Percentiles rank a stretch among this genome's conserved stretches.
phyloP scores from a whole-genome alignment of 2,113 vertebrate genomes.

The Oncorhynchus nerka region DNA sequence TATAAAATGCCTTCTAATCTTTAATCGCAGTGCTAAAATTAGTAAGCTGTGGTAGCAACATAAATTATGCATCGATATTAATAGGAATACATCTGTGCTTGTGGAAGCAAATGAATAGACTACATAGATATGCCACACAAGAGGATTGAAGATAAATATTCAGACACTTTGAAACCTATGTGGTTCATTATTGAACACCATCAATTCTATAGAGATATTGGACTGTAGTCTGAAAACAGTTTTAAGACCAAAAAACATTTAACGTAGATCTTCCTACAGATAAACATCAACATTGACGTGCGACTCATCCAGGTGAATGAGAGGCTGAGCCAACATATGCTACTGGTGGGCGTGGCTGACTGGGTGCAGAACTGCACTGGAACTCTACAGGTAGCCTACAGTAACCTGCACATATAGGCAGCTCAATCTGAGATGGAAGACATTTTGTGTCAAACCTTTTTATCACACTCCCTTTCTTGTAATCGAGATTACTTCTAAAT shows the following conservation, averaged over 20 bases:
- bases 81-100: too few relatives aligned
- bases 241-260: too few relatives aligned
- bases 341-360: conserved; percentile 71
- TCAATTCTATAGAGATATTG: too few relatives aligned
- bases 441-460: background rate
- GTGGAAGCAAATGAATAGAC: background rate
- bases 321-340: conserved; percentile 63
- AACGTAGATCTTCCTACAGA: conserved; percentile 48
- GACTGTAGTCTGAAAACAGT: too few relatives aligned
- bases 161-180: too few relatives aligned
- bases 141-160: too few relatives aligned
- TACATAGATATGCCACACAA: background rate
- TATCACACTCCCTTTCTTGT: background rate
- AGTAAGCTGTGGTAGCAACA: too few relatives aligned
- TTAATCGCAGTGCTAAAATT: too few relatives aligned
- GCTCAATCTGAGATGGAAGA: background rate
- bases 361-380: conserved; percentile 71
- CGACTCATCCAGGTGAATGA: conserved; percentile 76
- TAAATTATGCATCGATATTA: too few relatives aligned
- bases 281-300: conserved; percentile 72
- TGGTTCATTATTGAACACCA: too few relatives aligned
- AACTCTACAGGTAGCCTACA: conserved; percentile 62
- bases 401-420: background rate
- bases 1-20: too few relatives aligned
- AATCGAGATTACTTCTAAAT: too few relatives aligned